A percentile compares a stretch with the other conserved stretches of the same genome.
These are phyloP conservation scores for Drosophila chauvacae DNA, from an alignment of 1,140 invertebrate genomes.

Conservation along the genomic window DNA sequence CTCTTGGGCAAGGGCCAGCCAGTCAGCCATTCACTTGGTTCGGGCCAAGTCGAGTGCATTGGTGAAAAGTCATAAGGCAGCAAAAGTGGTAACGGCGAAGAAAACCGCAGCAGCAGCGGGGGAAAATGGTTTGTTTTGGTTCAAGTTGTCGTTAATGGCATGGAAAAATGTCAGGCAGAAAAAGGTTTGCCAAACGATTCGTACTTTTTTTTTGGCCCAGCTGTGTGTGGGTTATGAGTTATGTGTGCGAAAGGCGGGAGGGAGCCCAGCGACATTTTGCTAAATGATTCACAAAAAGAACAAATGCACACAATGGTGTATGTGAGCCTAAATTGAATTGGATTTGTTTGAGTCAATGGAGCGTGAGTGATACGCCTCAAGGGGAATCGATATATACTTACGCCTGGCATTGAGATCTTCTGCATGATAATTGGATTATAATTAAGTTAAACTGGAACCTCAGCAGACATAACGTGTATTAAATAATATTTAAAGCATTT, in stretches of 20 bases:
- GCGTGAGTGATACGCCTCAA: constrained; percentile 35
- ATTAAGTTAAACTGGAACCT: background rate
- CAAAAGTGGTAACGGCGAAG: constrained; percentile 41
- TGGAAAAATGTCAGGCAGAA: constrained; percentile 75
- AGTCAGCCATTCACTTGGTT: constrained; percentile 69
- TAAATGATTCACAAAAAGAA: constrained; percentile 54
- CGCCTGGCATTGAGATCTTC: background rate
- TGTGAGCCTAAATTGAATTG: constrained; percentile 40
- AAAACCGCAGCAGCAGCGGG: constrained; percentile 34
- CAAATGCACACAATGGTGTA: constrained; percentile 10
- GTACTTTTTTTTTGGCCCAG: constrained; percentile 19
- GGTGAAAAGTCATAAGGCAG: constrained; percentile 77
- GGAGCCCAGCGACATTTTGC: constrained; percentile 47
- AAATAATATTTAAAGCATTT: background rate
- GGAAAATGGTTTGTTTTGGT: constrained; percentile 58
- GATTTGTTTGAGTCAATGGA: constrained; percentile 46
- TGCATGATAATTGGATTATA: constrained; percentile 4
- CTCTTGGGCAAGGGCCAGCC: constrained; percentile 50
- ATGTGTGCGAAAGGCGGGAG: constrained; percentile 38
- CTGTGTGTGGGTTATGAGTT: constrained; percentile 38
- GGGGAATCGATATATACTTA: constrained; percentile 22
- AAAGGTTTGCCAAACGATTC: constrained; percentile 56
- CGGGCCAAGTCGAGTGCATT: constrained; percentile 71
- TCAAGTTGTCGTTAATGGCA: constrained; percentile 72
- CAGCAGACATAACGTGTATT: background rate